phyloP scores from a whole-genome alignment of 2,113 vertebrate genomes.

The Carollia perspicillata region DNA sequence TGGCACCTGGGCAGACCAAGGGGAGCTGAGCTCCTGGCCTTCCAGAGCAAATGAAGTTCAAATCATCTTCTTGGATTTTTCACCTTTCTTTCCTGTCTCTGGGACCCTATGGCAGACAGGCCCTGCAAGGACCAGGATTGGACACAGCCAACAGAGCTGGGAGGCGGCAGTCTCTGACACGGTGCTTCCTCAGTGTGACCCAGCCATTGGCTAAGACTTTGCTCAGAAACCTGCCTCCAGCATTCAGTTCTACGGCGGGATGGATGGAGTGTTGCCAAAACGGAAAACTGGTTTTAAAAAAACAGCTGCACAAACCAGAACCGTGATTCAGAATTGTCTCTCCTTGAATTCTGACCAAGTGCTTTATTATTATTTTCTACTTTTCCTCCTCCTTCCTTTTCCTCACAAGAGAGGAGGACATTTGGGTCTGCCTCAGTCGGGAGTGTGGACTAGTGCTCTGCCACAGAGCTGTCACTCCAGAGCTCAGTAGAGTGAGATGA shows the following conservation, averaged over 20 bases:
- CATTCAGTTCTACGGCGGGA: background rate
- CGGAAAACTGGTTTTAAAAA: conserved; percentile 20
- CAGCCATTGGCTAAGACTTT: background rate
- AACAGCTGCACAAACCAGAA: conserved; percentile 30
- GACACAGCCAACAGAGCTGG: background rate
- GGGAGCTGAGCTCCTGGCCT: background rate
- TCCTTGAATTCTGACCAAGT: conserved; percentile 26
- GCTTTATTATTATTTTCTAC: background rate
- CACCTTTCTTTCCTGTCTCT: background rate
- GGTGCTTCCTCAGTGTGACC: background rate
- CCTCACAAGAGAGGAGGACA: background rate
- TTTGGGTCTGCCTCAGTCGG: background rate
- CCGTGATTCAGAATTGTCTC: conserved; percentile 26
- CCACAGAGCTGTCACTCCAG: background rate
- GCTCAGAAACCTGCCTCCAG: background rate
- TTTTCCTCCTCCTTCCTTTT: background rate
- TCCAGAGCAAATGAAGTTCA: background rate
- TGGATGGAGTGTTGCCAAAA: background rate
- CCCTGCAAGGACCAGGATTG: background rate
- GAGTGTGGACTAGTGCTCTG: background rate
- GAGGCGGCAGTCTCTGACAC: background rate
- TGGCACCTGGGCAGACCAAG: background rate
- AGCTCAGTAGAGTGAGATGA: background rate
- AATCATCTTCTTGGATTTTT: background rate
- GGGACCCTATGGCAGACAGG: background rate